Percentiles rank a stretch among this genome's conserved stretches.
Evolutionary conservation across 2,888 invertebrate species (phyloP).

Genomic region (Dusona sp.): DNA sequence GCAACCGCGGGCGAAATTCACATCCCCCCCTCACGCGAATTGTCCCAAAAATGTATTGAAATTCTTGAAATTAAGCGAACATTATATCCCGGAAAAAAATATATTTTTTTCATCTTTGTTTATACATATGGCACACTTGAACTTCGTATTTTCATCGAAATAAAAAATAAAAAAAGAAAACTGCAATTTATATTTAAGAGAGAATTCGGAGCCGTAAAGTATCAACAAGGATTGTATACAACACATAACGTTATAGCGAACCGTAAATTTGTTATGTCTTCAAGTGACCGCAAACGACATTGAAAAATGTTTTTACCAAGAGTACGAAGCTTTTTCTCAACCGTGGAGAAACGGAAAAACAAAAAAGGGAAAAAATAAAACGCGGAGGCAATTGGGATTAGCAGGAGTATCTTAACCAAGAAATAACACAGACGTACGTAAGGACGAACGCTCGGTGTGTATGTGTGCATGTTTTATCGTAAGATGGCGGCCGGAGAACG

Average conservation of each 20-base stretch:
- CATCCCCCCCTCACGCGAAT: not conserved
- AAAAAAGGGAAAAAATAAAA: not conserved
- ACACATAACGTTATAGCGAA: not conserved
- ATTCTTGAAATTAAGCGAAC: not conserved
- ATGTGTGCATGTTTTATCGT: conserved; percentile 1
- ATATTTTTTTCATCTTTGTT: not conserved
- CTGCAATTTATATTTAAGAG: not conserved
- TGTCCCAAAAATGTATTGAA: not conserved
- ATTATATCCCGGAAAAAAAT: not conserved
- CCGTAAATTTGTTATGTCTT: not conserved
- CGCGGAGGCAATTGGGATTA: not conserved
- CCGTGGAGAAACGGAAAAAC: not conserved
- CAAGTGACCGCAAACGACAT: not conserved
- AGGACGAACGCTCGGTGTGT: not conserved
- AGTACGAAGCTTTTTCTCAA: not conserved
- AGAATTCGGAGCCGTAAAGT: not conserved
- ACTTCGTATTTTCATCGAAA: not conserved
- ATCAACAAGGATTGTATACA: not conserved
- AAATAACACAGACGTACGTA: not conserved
- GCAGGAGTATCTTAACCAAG: conserved; percentile 14
- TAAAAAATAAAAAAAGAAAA: too few relatives aligned
- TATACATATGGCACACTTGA: not conserved
- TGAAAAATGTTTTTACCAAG: not conserved
- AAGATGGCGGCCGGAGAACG: conserved; percentile 4
- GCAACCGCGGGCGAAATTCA: not conserved